Percentiles rank a stretch among this genome's conserved stretches.
Conservation (phyloP, 1,140 invertebrate genomes). For the Periplaneta americana region DNA sequence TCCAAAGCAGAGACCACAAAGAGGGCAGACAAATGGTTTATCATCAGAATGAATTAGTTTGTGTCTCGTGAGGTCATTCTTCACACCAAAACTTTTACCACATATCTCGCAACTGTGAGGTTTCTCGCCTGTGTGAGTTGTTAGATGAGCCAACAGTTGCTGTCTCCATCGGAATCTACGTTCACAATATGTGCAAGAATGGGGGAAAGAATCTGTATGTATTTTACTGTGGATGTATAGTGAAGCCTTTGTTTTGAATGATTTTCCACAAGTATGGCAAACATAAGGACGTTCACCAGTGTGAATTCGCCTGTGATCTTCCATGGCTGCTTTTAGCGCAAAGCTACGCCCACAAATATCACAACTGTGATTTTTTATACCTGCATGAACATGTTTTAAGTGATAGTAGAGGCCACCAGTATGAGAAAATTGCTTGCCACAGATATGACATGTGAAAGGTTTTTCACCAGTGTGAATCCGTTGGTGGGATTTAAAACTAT, state of each 20-base stretch:
- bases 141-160: slow-evolving; percentile 48
- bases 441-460: slow-evolving; percentile 32
- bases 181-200: slow-evolving; percentile 40
- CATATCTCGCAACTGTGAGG: slow-evolving; percentile 45
- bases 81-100: slow-evolving; percentile 44
- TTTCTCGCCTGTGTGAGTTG: slow-evolving; percentile 41
- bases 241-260: slow-evolving; percentile 46
- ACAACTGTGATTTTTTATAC: slow-evolving; percentile 49
- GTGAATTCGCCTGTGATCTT: slow-evolving; percentile 50
- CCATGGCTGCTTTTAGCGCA: slow-evolving; percentile 41
- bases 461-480: slow-evolving; percentile 42
- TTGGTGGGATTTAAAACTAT: slow-evolving; percentile 37
- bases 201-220: slow-evolving; percentile 43
- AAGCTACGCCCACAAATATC: slow-evolving; percentile 48
- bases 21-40: slow-evolving; percentile 43
- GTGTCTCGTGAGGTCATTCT: slow-evolving; percentile 44
- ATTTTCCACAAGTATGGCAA: slow-evolving; percentile 51
- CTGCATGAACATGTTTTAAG: slow-evolving; percentile 55
- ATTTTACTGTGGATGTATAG: slow-evolving; percentile 47
- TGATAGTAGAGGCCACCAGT: slow-evolving; percentile 54
- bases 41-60: slow-evolving; percentile 42
- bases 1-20: slow-evolving; percentile 49
- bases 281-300: slow-evolving; percentile 53
- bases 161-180: slow-evolving; percentile 46
- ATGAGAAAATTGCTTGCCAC: slow-evolving; percentile 53